phyloP scores from a whole-genome alignment of 2,113 vertebrate genomes.

The Sitta europaea region DNA sequence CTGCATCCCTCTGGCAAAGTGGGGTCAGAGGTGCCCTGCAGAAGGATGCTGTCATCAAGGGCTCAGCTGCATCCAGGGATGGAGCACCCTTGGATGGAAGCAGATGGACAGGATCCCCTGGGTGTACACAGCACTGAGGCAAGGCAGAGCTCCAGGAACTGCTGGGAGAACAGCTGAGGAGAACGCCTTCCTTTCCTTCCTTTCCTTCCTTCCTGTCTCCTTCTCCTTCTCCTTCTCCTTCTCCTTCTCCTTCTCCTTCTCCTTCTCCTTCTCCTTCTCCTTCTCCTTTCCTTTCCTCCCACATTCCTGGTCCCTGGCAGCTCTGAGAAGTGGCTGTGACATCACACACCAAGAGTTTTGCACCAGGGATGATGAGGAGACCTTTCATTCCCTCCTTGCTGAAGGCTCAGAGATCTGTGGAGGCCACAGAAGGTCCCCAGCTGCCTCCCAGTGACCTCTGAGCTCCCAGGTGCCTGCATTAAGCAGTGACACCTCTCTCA shows the following conservation, averaged over 20 bases:
- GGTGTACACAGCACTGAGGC: not conserved
- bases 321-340: not conserved
- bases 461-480: not conserved
- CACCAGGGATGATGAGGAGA: not conserved
- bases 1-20: not conserved
- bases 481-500: not conserved
- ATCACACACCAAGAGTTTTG: not conserved
- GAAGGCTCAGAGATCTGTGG: not conserved
- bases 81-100: not conserved
- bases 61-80: not conserved
- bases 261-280: too few relatives aligned
- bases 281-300: not conserved
- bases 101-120: not conserved
- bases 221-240: too few relatives aligned
- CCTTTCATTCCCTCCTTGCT: too few relatives aligned
- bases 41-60: rapidly evolving
- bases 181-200: not conserved
- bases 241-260: too few relatives aligned
- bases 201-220: too few relatives aligned
- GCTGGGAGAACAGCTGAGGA: not conserved
- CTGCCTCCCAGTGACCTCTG: not conserved
- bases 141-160: not conserved
- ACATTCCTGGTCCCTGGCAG: not conserved
- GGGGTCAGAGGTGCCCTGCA: not conserved
- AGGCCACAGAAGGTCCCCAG: not conserved